phyloP scores from a whole-genome alignment of 2,888 invertebrate genomes.

The Chelonus formosanus region DNA sequence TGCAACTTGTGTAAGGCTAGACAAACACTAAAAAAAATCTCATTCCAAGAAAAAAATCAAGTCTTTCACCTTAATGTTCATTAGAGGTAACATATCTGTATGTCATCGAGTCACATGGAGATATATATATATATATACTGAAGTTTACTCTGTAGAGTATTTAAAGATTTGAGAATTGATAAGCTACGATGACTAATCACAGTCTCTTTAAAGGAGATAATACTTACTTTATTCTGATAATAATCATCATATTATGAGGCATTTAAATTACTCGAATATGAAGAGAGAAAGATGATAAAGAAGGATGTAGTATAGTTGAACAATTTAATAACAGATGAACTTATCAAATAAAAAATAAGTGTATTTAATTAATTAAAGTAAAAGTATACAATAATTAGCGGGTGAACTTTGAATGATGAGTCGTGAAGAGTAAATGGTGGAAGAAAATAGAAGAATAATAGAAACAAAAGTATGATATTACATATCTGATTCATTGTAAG shows the following conservation, averaged over 20 bases:
- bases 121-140: neutral
- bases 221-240: slow-evolving; percentile 13
- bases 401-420: neutral
- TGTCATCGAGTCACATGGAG: too few species aligned
- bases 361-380: too few species aligned
- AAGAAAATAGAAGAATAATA: slow-evolving; percentile 15
- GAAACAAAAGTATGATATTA: slow-evolving; percentile 29
- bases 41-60: too few species aligned
- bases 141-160: slow-evolving; percentile 14
- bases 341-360: neutral
- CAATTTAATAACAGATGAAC: too few species aligned
- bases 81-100: too few species aligned
- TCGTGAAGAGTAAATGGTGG: too few species aligned
- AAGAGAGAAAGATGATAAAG: too few species aligned
- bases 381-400: neutral
- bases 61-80: too few species aligned
- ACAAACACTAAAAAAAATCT: too few species aligned
- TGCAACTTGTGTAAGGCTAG: too few species aligned
- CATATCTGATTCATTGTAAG: slow-evolving; percentile 1
- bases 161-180: slow-evolving; percentile 27
- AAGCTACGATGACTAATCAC: slow-evolving; percentile 40
- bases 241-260: slow-evolving; percentile 14
- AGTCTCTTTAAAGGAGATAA: slow-evolving; percentile 28
- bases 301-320: too few species aligned
- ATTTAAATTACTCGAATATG: too few species aligned